Evolutionary conservation across 2,888 invertebrate species (phyloP), one percentile per base, ranked within the genome.

Genomic region (Blastobasis adustella): DNA sequence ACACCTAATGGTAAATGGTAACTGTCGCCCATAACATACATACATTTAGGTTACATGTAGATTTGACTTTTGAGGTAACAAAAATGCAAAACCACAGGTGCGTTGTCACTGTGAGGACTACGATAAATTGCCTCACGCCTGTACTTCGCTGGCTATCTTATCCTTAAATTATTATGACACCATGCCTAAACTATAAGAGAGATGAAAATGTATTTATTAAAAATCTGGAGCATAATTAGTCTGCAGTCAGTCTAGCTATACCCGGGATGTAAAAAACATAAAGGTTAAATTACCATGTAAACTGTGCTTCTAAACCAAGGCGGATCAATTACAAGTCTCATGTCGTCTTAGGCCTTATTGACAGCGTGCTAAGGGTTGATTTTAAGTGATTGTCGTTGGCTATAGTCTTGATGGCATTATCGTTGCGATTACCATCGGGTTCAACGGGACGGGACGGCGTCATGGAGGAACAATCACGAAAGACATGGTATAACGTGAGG

Each of bases 381-480:
- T 45, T 44, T 23, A 23, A 36, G 49, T 10, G 7, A 49, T 9
- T 23, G 49, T 49, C 43, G 44, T 56, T 51, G 51, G 39, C 41
- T 10, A 44, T 10, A 37, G 36, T 46, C 58, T 64, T 66, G 57
- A 69, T 70, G 65, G 66, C 64, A 58, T 62, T 63, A 58, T 67
- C 72, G 68, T 68, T 7, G 37, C 50, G 71, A 72, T 71, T 58
- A 62, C 37, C 49, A 72, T 72, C 68, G 46, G 43, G 10, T 54
- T 61, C 66, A 60, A 55, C 57, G 47, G 60, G 9, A 47, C 50
- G 59, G 55, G 56, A 65, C 59, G 36, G 49, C 36, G 37, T 42
- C 41, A 42, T 23, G 23, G 23, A 23, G 23, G 23, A 23, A 23
- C 23, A 23, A 23, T 23, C 23, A 23, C 23, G 23, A 23, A 3